Conservation (phyloP, 1,140 invertebrate species). For the Thaumatotibia leucotreta region DNA sequence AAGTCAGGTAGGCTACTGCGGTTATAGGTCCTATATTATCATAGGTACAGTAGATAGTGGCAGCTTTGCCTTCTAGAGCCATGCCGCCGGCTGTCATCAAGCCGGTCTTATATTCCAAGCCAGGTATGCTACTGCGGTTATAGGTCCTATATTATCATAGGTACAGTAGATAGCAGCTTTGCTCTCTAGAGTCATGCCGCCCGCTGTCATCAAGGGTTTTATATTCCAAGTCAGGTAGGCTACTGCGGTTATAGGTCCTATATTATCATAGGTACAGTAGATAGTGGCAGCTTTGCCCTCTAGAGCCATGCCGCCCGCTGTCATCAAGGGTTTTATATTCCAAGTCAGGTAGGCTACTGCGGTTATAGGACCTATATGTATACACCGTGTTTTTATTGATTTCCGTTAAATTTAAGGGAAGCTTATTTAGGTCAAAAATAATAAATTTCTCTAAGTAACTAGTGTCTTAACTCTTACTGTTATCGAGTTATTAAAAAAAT, state of each 20-base stretch:
- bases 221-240: conserved; percentile 66
- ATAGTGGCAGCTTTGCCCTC: conserved; percentile 53
- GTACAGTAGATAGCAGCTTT: conserved; percentile 55
- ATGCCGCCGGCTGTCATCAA: conserved; percentile 65
- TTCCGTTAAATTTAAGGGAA: too few relatives aligned
- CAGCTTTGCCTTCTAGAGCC: conserved; percentile 42
- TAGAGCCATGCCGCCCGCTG: conserved; percentile 52
- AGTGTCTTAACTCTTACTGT: too few relatives aligned
- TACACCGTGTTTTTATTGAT: too few relatives aligned
- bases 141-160: too few relatives aligned
- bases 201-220: conserved; percentile 61
- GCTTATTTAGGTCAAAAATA: too few relatives aligned
- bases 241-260: too few relatives aligned
- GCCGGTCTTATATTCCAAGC: conserved; percentile 63
- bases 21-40: too few relatives aligned
- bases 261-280: conserved; percentile 54
- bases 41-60: conserved; percentile 58
- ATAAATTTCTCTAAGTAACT: too few relatives aligned
- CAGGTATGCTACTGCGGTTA: conserved; percentile 46
- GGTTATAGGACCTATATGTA: too few relatives aligned
- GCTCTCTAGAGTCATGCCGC: conserved; percentile 46
- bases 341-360: conserved; percentile 51
- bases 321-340: conserved; percentile 64
- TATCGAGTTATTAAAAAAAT: too few relatives aligned
- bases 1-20: conserved; percentile 51